Evolutionary conservation across 2,797 vertebrate genomes (phyloP).

Genomic region (Alosa sapidissima): DNA sequence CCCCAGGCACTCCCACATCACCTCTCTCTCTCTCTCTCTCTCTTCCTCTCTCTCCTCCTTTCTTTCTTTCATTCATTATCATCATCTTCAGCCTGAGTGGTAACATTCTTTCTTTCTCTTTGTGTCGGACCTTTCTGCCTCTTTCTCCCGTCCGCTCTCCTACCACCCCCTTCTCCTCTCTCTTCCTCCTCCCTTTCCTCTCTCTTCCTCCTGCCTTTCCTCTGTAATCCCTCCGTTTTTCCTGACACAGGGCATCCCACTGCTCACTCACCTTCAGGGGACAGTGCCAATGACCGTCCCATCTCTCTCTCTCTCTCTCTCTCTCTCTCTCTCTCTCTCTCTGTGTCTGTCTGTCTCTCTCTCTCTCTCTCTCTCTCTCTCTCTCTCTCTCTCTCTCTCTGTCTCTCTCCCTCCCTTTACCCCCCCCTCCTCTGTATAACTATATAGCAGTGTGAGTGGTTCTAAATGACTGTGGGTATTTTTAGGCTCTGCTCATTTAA

Average conservation of each 20-base stretch:
- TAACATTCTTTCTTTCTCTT: not conserved
- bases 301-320: not conserved
- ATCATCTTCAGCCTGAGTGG: not conserved
- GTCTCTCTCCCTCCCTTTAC: not conserved
- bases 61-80: not conserved
- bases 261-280: conserved; percentile 13
- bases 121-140: not conserved
- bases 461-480: conserved; percentile 21
- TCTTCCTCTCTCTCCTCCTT: not conserved
- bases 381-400: conserved; percentile 4
- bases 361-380: too few species aligned
- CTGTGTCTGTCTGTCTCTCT: too few species aligned
- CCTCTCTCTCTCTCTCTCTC: not conserved
- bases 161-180: not conserved
- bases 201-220: not conserved
- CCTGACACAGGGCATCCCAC: not conserved
- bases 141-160: not conserved
- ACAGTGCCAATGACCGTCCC: not conserved
- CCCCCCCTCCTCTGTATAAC: not conserved
- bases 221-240: not conserved
- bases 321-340: too few species aligned
- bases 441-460: conserved; percentile 16
- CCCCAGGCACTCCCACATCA: not conserved
- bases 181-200: not conserved
- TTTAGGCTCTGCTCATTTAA: conserved; percentile 22